A percentile compares a stretch with the other conserved stretches of the same genome.
phyloP scores from a whole-genome alignment of 2,113 vertebrate species.

The Indicator maculatus region DNA sequence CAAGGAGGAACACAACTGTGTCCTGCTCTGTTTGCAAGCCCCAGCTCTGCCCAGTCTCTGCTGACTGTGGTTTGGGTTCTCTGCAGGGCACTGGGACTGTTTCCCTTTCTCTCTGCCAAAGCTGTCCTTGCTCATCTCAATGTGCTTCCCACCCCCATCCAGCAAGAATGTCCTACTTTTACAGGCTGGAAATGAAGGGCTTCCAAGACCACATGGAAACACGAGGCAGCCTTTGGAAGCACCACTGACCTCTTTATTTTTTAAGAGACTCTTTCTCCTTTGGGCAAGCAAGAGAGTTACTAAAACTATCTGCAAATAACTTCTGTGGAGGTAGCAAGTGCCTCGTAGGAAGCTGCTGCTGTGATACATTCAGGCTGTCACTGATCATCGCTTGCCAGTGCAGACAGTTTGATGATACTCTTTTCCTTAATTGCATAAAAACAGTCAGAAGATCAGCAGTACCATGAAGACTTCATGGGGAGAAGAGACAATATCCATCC shows the following conservation, averaged over 20 bases:
- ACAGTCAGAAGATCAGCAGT: neutral
- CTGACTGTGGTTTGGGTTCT: rapidly evolving
- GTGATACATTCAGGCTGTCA: neutral
- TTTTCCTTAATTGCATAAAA: neutral
- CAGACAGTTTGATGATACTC: neutral
- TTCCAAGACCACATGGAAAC: neutral
- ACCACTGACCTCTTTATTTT: neutral
- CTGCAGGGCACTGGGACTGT: neutral
- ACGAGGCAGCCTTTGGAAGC: neutral
- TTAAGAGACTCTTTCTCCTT: neutral
- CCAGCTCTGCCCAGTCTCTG: neutral
- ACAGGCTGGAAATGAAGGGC: neutral
- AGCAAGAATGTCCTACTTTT: neutral
- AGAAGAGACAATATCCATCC: neutral
- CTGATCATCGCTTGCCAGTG: neutral
- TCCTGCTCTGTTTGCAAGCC: neutral
- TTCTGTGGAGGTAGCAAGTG: neutral
- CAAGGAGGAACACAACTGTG: neutral
- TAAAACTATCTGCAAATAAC: conserved; percentile 3
- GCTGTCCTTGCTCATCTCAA: neutral
- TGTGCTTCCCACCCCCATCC: neutral
- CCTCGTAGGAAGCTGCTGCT: neutral
- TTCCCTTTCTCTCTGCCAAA: neutral
- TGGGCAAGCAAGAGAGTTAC: neutral
- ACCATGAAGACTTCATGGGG: neutral